Percentiles rank a stretch among this genome's conserved stretches.
phyloP scores from a whole-genome alignment of 2,888 invertebrate genomes.

The Marasmarcha lunaedactyla region DNA sequence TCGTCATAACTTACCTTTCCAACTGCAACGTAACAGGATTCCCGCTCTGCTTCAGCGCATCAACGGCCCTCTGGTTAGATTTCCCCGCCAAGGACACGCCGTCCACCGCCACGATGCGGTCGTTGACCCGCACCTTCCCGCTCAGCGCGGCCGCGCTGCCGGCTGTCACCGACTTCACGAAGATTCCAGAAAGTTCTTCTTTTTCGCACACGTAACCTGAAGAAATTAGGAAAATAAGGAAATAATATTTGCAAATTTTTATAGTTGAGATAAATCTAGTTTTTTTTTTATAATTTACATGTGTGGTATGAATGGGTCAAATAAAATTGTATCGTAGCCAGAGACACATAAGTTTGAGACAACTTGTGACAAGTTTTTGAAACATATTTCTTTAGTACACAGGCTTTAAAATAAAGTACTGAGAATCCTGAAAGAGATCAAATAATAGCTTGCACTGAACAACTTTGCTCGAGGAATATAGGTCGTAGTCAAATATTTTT shows the following conservation, averaged over 20 bases:
- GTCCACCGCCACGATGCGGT: slow-evolving; percentile 98
- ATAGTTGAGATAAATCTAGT: not conserved
- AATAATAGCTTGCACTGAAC: too few species aligned
- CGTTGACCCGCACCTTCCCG: slow-evolving; percentile 94
- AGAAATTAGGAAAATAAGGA: not conserved
- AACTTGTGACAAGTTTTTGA: too few species aligned
- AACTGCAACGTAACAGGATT: slow-evolving; percentile 89
- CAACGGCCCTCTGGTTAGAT: slow-evolving; percentile 97
- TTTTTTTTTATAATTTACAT: too few species aligned
- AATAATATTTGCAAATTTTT: not conserved
- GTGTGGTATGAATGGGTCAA: too few species aligned
- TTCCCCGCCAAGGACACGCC: slow-evolving; percentile 93
- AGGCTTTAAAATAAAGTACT: too few species aligned
- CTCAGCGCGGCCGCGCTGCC: slow-evolving; percentile 96
- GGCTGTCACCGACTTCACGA: slow-evolving; percentile 97
- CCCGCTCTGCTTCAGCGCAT: slow-evolving; percentile 94
- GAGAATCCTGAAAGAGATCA: too few species aligned
- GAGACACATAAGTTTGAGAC: too few species aligned
- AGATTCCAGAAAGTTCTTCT: slow-evolving; percentile 98
- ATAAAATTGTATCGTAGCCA: too few species aligned
- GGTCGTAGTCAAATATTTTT: too few species aligned
- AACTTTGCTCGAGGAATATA: too few species aligned
- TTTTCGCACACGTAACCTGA: slow-evolving; percentile 95
- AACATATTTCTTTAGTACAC: too few species aligned
- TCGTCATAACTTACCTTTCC: slow-evolving; percentile 75